A percentile compares a stretch with the other conserved stretches of the same genome.
phyloP scores from a whole-genome alignment of 2,888 invertebrate species.

The Lumbricus terrestris region DNA sequence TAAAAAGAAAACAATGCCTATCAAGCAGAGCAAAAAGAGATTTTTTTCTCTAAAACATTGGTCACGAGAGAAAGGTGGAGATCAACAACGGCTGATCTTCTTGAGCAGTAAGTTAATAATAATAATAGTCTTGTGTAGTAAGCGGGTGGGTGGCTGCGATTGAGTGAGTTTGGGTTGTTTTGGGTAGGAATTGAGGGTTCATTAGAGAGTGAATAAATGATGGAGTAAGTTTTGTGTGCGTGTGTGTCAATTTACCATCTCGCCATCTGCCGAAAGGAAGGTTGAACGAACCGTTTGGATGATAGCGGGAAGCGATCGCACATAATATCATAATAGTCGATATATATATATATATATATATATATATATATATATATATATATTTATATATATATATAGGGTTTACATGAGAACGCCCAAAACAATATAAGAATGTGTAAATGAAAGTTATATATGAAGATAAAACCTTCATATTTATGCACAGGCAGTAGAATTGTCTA shows the following conservation, averaged over 20 bases:
- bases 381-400: neutral
- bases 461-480: no score
- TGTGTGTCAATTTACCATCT: no score
- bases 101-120: no score
- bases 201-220: no score
- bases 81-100: neutral
- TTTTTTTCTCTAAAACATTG: neutral
- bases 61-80: neutral
- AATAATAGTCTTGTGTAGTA: neutral
- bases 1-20: neutral
- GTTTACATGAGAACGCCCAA: neutral
- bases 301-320: no score
- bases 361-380: neutral
- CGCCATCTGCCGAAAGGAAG: no score
- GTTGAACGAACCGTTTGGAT: no score
- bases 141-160: neutral
- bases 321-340: no score
- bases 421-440: neutral
- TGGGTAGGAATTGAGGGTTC: no score
- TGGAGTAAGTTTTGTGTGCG: no score
- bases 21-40: neutral
- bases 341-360: neutral
- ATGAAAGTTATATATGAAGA: neutral
- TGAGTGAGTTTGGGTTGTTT: no score
- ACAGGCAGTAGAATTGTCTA: no score